These are phyloP conservation scores for Cinclus mexicanus DNA, from an alignment of 2,113 vertebrate species.

Conservation along the genomic window DNA sequence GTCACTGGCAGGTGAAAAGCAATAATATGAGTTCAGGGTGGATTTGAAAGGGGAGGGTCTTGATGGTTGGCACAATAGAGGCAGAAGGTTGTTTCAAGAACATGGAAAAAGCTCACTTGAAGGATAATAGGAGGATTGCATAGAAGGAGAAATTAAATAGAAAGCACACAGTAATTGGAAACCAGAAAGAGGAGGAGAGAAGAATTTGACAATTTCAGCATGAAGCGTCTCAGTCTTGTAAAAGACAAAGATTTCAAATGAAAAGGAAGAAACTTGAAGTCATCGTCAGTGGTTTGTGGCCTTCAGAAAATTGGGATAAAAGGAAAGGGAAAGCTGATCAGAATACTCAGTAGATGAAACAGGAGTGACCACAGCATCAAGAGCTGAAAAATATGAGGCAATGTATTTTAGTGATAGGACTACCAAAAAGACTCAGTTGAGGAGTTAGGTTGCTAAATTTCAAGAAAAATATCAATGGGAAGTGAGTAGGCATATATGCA, in stretches of 20 bases:
- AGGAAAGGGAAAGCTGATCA: neutral
- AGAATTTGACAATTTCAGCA: neutral
- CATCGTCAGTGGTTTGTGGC: neutral
- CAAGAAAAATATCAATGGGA: neutral
- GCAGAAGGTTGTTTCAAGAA: neutral
- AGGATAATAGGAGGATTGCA: neutral
- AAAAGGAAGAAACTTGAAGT: neutral
- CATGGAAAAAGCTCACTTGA: neutral
- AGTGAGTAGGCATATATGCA: fast-evolving
- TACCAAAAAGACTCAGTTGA: neutral
- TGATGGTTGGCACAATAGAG: neutral
- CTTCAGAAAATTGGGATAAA: neutral
- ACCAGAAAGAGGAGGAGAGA: neutral
- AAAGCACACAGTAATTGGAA: neutral
- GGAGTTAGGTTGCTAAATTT: neutral
- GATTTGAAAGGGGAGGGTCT: neutral
- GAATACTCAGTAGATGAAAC: neutral
- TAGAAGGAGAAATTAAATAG: neutral
- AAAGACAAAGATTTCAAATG: neutral
- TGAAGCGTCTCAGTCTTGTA: neutral
- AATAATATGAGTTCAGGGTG: neutral
- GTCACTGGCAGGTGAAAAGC: neutral
- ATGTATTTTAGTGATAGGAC: neutral
- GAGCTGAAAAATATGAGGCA: neutral
- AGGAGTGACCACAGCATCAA: neutral